Evolutionary conservation across 2,888 invertebrate species (phyloP).

Genomic region (Hirtodrosophila confusa): DNA sequence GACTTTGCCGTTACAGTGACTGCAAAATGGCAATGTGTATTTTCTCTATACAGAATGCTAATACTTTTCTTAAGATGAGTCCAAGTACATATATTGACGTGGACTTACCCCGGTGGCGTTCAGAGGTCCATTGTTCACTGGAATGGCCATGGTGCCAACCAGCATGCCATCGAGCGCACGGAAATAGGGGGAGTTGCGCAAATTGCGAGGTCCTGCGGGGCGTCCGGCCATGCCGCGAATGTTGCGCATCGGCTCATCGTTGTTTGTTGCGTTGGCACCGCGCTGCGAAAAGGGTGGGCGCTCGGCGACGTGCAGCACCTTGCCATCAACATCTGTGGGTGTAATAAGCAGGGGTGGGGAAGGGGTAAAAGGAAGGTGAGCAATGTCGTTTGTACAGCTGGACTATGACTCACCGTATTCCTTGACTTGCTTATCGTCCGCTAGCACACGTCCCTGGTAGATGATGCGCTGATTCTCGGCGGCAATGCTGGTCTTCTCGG

Average conservation of each 20-base stretch:
- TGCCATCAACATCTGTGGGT: constrained; percentile 91
- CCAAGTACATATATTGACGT: too few relatives aligned
- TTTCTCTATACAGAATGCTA: too few relatives aligned
- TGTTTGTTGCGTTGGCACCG: constrained; percentile 69
- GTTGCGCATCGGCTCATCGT: constrained; percentile 78
- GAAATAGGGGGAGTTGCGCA: constrained; percentile 82
- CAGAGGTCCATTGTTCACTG: constrained; percentile 74
- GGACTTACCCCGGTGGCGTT: constrained; percentile 43
- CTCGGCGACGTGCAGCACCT: constrained; percentile 96
- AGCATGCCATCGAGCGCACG: constrained; percentile 84
- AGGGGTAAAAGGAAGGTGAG: not conserved
- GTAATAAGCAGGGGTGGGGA: not conserved
- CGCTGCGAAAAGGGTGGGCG: constrained; percentile 90
- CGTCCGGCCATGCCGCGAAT: constrained; percentile 81
- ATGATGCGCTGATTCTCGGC: constrained; percentile 94
- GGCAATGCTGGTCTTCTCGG: constrained; percentile 91
- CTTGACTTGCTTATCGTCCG: constrained; percentile 92
- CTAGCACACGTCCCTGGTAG: constrained; percentile 96
- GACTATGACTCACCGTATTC: constrained; percentile 89
- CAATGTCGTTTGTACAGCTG: not conserved
- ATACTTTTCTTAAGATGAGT: too few relatives aligned
- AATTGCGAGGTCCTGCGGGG: constrained; percentile 62
- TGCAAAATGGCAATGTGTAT: too few relatives aligned
- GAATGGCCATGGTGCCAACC: constrained; percentile 84
- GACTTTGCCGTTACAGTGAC: too few relatives aligned